Percentiles rank a stretch among this genome's conserved stretches.
phyloP scores from a whole-genome alignment of 2,888 invertebrate genomes.

The Orthosia gracilis region DNA sequence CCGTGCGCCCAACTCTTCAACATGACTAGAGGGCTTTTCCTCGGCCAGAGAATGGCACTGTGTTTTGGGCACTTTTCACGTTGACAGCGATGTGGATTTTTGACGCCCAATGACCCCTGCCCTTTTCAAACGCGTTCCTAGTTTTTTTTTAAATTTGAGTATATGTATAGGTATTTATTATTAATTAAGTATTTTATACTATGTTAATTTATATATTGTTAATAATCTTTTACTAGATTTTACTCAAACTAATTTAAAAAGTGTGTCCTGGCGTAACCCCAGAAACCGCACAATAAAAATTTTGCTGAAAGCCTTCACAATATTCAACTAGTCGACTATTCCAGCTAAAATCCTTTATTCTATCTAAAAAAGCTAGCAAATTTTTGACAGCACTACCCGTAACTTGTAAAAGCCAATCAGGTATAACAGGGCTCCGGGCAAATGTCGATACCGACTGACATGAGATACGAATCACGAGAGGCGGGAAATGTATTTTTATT shows the following conservation, averaged over 20 bases:
- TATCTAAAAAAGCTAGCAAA: constrained; percentile 15
- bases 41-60: too few species aligned
- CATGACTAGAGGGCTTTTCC: too few species aligned
- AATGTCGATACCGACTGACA: constrained; percentile 81
- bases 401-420: constrained; percentile 86
- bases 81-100: background rate
- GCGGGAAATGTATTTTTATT: constrained; percentile 79
- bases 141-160: too few species aligned
- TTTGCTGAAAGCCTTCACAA: constrained; percentile 13
- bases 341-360: constrained; percentile 18
- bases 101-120: background rate
- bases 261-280: background rate
- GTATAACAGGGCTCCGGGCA: constrained; percentile 76
- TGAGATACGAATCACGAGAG: constrained; percentile 76
- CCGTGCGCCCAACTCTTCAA: too few species aligned
- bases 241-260: background rate
- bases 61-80: too few species aligned
- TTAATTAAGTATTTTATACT: too few species aligned
- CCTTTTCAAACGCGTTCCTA: too few species aligned
- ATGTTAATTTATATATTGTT: too few species aligned
- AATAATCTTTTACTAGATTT: background rate
- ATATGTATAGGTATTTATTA: too few species aligned
- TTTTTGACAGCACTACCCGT: constrained; percentile 75
- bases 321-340: constrained; percentile 30
- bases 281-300: constrained; percentile 2